Conservation (phyloP, 1,140 invertebrate genomes). For the Capitella teleta region DNA sequence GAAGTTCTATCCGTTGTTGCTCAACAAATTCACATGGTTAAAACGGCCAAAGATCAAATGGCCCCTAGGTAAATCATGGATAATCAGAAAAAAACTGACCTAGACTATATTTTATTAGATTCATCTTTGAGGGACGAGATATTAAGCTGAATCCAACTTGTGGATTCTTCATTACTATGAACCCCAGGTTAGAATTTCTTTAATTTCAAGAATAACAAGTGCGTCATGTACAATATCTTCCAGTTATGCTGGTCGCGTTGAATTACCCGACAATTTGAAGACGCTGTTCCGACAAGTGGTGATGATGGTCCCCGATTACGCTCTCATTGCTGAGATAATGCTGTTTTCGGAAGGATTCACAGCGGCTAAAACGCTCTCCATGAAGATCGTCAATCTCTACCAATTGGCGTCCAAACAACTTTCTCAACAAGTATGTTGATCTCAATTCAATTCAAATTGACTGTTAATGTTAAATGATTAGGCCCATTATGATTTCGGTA, state of each 20-base stretch:
- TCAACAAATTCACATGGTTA: constrained; percentile 40
- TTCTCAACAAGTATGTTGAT: constrained; percentile 54
- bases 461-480: too few relatives aligned
- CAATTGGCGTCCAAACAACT: constrained; percentile 79
- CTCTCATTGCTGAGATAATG: constrained; percentile 78
- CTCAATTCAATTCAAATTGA: too few relatives aligned
- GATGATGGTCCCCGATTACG: constrained; percentile 89
- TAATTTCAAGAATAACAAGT: background rate
- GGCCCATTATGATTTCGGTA: constrained; percentile 87
- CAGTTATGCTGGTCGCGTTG: constrained; percentile 52
- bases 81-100: background rate
- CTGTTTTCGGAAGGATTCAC: constrained; percentile 83
- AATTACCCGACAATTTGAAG: constrained; percentile 40
- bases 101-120: constrained; percentile 13
- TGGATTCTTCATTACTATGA: constrained; percentile 45
- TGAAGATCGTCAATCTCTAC: constrained; percentile 82
- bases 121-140: constrained; percentile 41
- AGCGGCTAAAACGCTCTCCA: constrained; percentile 64
- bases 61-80: constrained; percentile 18
- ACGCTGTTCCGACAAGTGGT: constrained; percentile 73
- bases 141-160: constrained; percentile 37
- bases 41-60: constrained; percentile 15
- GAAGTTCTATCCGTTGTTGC: constrained; percentile 68
- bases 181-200: constrained; percentile 56
- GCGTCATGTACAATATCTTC: background rate